Percentiles rank a stretch among this genome's conserved stretches.
These are phyloP conservation scores for Bombus affinis DNA, from an alignment of 1,140 invertebrate species.

Conservation along the genomic window DNA sequence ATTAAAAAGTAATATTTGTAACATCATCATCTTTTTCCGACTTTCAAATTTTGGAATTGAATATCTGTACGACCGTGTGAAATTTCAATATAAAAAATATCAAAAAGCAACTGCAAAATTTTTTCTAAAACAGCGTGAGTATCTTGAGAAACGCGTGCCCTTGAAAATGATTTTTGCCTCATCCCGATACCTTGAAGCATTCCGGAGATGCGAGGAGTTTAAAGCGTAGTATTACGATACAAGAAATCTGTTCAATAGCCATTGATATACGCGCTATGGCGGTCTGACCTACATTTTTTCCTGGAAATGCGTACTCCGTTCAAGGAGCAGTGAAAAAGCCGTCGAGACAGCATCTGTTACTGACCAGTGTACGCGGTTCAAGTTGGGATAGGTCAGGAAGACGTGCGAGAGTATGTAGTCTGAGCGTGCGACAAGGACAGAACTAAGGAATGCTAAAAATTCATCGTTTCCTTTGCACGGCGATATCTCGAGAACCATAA, in stretches of 20 bases:
- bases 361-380: neutral
- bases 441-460: neutral
- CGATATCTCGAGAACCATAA: neutral
- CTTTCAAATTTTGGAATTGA: too few relatives aligned
- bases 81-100: neutral
- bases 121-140: too few relatives aligned
- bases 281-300: constrained; percentile 9
- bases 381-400: neutral
- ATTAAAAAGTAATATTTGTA: too few relatives aligned
- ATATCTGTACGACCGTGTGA: too few relatives aligned
- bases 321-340: neutral
- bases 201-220: neutral
- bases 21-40: too few relatives aligned
- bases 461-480: neutral
- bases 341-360: neutral
- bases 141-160: neutral
- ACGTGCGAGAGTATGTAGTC: too few relatives aligned
- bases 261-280: neutral
- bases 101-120: neutral
- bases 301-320: neutral
- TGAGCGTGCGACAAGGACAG: neutral
- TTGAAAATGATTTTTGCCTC: neutral
- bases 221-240: neutral
- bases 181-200: neutral
- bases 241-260: neutral